Evolutionary conservation across 2,888 invertebrate genomes (phyloP), one percentile per base, ranked within the genome.

Genomic region (Caenorhabditis parvicauda): DNA sequence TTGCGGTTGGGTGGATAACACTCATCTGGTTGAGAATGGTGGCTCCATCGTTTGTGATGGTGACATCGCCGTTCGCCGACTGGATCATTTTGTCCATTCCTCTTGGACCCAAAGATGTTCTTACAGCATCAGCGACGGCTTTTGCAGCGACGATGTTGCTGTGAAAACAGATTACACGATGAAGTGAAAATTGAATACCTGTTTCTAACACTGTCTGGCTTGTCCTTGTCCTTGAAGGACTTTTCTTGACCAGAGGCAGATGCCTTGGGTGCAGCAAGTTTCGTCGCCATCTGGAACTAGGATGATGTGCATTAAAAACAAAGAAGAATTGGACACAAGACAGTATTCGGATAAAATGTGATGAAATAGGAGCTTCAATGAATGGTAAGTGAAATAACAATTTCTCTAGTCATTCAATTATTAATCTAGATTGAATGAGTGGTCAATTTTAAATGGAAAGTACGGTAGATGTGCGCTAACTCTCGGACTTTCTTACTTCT

Each of bases 11-110:
- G 83, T 98, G 98, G 65, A 92, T 86, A 1, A 99, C 95, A 84
- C 92, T 92, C 88, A 99, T 98, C 85, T 96, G 91, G 83, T 98
- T 95, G 59, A 99, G 85, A 83, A 99, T 99, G 32, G 98, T 98
- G 32, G 98, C 98, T 55, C 98, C 98, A 86, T 98, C 98, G 84
- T 99, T 98, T 51, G 98, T 99, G 65, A 98, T 98, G 2, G 95
- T 96, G 0, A 98, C 98, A 86, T 96, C 96, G 37, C 96, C 96
- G 85, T 92, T 94, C 32, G 88, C 88, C 32, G 92, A 86, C 86
- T 98, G 96, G 78, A 98, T 98, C 98, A 98, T 98, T 87, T 98
- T 98, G 82, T 98, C 98, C 98, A 98, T 98, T 65, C 98, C 80
- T 74, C 92, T 87, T 21, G 98, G 98, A 3, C 98, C 98, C 83